These are phyloP conservation scores for Yponomeuta malinellus DNA, from an alignment of 2,888 invertebrate genomes.

Conservation along the genomic window DNA sequence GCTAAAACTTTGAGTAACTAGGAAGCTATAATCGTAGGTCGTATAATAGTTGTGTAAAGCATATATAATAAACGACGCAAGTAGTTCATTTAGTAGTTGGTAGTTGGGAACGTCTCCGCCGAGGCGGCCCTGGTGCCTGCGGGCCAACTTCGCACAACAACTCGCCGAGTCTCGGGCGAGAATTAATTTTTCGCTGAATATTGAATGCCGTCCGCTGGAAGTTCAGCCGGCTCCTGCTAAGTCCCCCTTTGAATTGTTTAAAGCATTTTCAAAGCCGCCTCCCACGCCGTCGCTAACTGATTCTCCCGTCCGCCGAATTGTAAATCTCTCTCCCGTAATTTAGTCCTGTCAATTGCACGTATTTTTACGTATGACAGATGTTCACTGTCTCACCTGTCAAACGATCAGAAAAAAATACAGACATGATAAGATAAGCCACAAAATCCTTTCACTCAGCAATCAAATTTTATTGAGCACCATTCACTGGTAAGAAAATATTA, in stretches of 20 bases:
- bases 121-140: background rate
- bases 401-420: too few relatives aligned
- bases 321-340: background rate
- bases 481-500: too few relatives aligned
- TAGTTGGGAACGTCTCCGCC: too few relatives aligned
- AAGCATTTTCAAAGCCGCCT: background rate
- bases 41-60: too few relatives aligned
- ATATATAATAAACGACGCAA: too few relatives aligned
- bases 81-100: too few relatives aligned
- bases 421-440: too few relatives aligned
- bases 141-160: background rate
- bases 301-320: background rate
- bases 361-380: background rate
- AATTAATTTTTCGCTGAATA: slow-evolving; percentile 16
- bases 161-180: background rate
- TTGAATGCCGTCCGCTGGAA: slow-evolving; percentile 6
- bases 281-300: background rate
- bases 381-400: background rate
- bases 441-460: too few relatives aligned
- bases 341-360: background rate
- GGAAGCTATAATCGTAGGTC: too few relatives aligned
- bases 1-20: too few relatives aligned
- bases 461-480: too few relatives aligned
- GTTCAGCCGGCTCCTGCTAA: background rate
- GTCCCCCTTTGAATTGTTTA: background rate